Percentiles rank a stretch among this genome's conserved stretches.
Evolutionary conservation across 2,797 vertebrate species (phyloP).

Genomic region (Bradypodion ventrale): DNA sequence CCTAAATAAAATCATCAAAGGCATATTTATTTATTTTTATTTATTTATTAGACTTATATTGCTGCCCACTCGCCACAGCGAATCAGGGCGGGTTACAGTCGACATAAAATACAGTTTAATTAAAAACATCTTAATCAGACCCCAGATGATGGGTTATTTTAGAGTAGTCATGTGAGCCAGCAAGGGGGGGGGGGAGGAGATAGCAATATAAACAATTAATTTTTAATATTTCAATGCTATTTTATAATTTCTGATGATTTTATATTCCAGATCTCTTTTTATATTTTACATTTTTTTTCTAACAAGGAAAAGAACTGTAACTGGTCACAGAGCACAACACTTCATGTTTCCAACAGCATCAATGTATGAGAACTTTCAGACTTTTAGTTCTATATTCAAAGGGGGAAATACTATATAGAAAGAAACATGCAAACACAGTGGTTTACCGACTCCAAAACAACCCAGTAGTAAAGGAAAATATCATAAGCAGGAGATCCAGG

Average conservation of each 20-base stretch:
- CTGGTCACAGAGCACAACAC: rapidly evolving
- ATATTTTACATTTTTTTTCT: background rate
- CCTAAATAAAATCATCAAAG: background rate
- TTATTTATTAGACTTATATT: no score
- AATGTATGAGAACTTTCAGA: background rate
- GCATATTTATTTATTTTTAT: no score
- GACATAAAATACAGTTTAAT: no score
- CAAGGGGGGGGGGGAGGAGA: no score
- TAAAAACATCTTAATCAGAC: no score
- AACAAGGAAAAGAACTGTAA: background rate
- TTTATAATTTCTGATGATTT: background rate
- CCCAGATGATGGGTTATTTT: no score
- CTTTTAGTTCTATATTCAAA: background rate
- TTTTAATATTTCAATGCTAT: background rate
- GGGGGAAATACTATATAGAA: background rate
- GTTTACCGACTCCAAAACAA: background rate
- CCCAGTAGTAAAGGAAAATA: background rate
- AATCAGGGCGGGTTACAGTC: no score
- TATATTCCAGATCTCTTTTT: background rate
- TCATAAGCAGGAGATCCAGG: background rate
- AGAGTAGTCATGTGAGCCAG: no score
- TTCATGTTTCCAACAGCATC: background rate
- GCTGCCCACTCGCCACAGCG: no score
- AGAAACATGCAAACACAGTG: rapidly evolving
- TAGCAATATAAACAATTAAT: background rate